Evolutionary conservation across 2,113 vertebrate species (phyloP).

Genomic region (Sylvia atricapilla): DNA sequence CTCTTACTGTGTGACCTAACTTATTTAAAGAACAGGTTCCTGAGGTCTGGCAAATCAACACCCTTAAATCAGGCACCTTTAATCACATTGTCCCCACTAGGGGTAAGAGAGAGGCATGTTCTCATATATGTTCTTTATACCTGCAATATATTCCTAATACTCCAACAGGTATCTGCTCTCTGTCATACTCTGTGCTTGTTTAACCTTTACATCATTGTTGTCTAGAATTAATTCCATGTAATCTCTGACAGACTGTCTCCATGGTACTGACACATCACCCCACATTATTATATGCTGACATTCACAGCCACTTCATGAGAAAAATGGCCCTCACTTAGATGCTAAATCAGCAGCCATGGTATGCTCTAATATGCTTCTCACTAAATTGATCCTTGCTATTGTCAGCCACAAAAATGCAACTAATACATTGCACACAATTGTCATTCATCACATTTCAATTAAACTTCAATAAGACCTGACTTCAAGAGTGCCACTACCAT

Average conservation of each 20-base stretch:
- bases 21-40: background rate
- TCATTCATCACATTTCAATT: conserved; percentile 2
- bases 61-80: background rate
- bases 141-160: background rate
- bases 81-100: background rate
- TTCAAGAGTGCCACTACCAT: background rate
- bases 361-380: background rate
- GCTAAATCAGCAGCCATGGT: background rate
- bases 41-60: background rate
- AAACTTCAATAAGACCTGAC: background rate
- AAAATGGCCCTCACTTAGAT: background rate
- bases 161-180: background rate
- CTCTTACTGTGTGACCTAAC: background rate
- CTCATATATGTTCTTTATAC: background rate
- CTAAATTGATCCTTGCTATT: background rate
- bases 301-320: background rate
- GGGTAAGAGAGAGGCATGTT: background rate
- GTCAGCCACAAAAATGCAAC: background rate
- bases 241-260: background rate
- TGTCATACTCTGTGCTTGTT: background rate
- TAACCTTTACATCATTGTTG: background rate
- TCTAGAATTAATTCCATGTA: background rate
- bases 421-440: background rate
- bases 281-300: background rate
- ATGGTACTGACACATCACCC: background rate